phyloP scores from a whole-genome alignment of 2,113 vertebrate species.

The Tringa solitaria region DNA sequence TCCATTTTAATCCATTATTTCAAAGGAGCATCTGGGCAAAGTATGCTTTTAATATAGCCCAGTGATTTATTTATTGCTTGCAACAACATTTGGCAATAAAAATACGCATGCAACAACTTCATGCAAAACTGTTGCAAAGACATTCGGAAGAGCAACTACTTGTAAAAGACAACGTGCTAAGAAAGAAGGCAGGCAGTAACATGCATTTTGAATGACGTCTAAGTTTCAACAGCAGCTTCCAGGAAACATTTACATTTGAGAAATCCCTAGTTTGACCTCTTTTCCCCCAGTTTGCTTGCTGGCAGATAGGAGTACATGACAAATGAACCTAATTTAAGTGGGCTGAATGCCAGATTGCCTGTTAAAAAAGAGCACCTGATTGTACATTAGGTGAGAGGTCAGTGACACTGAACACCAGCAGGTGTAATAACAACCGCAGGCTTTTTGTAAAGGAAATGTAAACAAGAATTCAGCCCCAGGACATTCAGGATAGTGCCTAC shows the following conservation, averaged over 20 bases:
- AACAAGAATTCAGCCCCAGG: constrained; percentile 44
- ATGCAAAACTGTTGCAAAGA: constrained; percentile 34
- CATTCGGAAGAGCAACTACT: not conserved
- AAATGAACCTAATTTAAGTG: constrained; percentile 62
- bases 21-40: constrained; percentile 74
- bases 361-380: constrained; percentile 53
- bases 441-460: constrained; percentile 64
- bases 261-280: constrained; percentile 52
- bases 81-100: constrained; percentile 68
- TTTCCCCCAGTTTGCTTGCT: constrained; percentile 19
- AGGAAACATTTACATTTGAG: constrained; percentile 49
- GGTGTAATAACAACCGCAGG: constrained; percentile 67
- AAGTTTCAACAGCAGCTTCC: constrained; percentile 18
- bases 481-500: not conserved
- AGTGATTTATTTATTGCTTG: constrained; percentile 70
- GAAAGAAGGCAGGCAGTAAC: not conserved
- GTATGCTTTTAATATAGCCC: constrained; percentile 62
- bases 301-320: constrained; percentile 52
- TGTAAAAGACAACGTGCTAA: not conserved
- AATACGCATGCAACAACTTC: constrained; percentile 52
- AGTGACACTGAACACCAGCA: constrained; percentile 68
- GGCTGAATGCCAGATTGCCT: constrained; percentile 46
- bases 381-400: constrained; percentile 59
- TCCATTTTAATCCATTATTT: constrained; percentile 51
- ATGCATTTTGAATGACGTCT: not conserved